Percentiles rank a stretch among this genome's conserved stretches.
Evolutionary conservation across 2,797 vertebrate genomes (phyloP).

Genomic region (Novumbra hubbsi): DNA sequence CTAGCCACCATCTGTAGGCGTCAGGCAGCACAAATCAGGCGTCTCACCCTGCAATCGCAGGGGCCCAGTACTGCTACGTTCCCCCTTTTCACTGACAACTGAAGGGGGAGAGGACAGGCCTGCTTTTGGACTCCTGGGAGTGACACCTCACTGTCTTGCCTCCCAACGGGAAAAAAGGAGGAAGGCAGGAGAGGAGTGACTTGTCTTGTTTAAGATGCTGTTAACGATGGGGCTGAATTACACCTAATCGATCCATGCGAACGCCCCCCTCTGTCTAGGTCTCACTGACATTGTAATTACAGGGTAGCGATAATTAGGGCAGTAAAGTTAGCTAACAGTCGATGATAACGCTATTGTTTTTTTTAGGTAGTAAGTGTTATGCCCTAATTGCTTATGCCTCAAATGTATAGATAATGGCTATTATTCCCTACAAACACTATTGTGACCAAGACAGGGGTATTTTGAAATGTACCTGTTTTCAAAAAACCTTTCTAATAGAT

Average conservation of each 20-base stretch:
- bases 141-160: neutral
- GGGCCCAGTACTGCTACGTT: neutral
- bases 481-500: too few species aligned
- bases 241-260: conserved; percentile 4
- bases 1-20: neutral
- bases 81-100: neutral
- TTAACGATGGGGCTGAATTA: neutral
- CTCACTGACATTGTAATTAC: neutral
- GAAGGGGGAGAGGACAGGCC: neutral
- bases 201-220: neutral
- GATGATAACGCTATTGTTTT: too few species aligned
- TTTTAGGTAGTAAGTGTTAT: too few species aligned
- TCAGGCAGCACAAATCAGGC: neutral
- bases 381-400: too few species aligned
- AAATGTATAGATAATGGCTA: neutral
- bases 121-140: neutral
- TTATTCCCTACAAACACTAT: too few species aligned
- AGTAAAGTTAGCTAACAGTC: neutral
- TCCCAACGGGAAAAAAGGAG: neutral
- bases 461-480: too few species aligned
- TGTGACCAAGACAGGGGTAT: too few species aligned
- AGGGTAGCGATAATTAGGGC: neutral
- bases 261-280: neutral
- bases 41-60: neutral
- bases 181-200: neutral